Evolutionary conservation across 2,797 vertebrate species (phyloP), one percentile per base, ranked within the genome.

Genomic region (Spheniscus humboldti): DNA sequence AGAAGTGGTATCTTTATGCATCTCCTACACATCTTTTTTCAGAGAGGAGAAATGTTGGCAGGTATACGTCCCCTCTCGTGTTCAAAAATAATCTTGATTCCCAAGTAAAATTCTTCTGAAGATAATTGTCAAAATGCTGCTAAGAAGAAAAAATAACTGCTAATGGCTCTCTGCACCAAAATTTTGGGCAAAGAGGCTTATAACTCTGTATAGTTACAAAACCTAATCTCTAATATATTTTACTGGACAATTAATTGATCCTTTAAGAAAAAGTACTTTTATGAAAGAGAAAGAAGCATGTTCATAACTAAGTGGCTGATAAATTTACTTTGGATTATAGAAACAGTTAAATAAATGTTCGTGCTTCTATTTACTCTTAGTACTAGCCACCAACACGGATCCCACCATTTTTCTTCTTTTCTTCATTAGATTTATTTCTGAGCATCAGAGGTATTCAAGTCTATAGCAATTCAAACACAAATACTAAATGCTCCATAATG

Each of bases 381-480:
- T 86, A 75, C 37, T n/a, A 83, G 60, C 35, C 37, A 86, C 37
- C 52, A 76, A 41, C 53, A 76, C 0, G 1, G 17, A 88, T 60
- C 20, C 64, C 74, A 75, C 30, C 25, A 43, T 53, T 94, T 76
- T 56, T 80, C 72, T 68, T 93, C 68, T 81, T 81, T 66, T 81
- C 72, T 71, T 83, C 68, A 68, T 67, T 53, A 86, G 45, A 88
- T 90, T 96, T 88, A 86, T 86, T 94, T 80, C 73, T 59, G 59
- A 90, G 37, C 47, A 84, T 73, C 30, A 43, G 57, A 91, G 41
- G 7, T 45, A 92, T 74, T 94, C 92, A 87, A 84, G 68, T 83
- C 79, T 24, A 75, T 4, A 82, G 84, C 84, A 95, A 91, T 13
- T 94, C 78, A 90, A 95, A 94, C 60, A 91, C 73, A 91, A 96